Conservation (phyloP, 2,797 vertebrate species). For the Acanthurus tractus region DNA sequence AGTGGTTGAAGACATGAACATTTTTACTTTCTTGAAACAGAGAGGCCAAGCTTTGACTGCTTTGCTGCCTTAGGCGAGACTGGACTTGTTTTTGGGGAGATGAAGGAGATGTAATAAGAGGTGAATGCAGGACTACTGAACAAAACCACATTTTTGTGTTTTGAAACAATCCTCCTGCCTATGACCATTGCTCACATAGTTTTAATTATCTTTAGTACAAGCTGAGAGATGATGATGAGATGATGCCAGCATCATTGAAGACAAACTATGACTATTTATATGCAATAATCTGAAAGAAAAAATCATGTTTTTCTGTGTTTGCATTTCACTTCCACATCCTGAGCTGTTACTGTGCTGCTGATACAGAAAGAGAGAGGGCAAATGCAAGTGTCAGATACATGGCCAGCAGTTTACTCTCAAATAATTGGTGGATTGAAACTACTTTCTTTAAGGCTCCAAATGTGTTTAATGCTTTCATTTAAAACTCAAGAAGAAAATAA, state of each 20-base stretch:
- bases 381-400: too few species aligned
- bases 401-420: background rate
- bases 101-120: constrained; percentile 1
- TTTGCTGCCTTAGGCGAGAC: constrained; percentile 1
- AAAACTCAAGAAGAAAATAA: background rate
- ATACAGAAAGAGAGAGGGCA: too few species aligned
- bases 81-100: constrained; percentile 1
- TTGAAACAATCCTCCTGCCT: background rate
- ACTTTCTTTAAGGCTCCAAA: background rate
- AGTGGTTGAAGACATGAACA: background rate
- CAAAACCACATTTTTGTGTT: background rate
- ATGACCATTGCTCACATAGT: background rate
- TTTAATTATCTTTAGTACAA: too few species aligned
- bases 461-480: constrained; percentile 1
- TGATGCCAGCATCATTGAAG: too few species aligned
- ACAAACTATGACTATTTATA: too few species aligned
- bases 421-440: constrained; percentile 7
- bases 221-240: too few species aligned
- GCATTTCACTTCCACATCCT: too few species aligned
- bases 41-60: background rate
- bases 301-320: too few species aligned
- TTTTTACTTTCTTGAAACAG: background rate
- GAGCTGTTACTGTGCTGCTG: too few species aligned
- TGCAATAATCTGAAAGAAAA: too few species aligned
- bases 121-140: background rate